These are phyloP conservation scores for Onchidella celtica DNA, from an alignment of 2,888 invertebrate genomes.

Conservation along the genomic window DNA sequence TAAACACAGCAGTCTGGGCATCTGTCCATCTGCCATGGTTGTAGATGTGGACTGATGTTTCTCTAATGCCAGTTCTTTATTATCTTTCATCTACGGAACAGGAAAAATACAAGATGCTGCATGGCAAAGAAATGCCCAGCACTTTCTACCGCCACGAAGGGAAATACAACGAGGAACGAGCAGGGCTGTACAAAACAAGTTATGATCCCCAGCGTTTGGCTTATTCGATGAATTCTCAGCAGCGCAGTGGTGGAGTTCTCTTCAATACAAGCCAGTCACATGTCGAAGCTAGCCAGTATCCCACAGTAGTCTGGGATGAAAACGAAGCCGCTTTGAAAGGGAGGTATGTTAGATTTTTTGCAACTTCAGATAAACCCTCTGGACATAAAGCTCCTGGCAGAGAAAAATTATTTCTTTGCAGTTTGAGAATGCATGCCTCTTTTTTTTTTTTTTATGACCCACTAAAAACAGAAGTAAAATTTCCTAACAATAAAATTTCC, in stretches of 20 bases:
- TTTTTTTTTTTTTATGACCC: no score
- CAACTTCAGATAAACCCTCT: no score
- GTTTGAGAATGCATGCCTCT: no score
- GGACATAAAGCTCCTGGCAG: no score
- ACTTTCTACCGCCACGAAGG: slow-evolving; percentile 78
- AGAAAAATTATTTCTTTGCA: no score
- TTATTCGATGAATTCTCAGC: slow-evolving; percentile 68
- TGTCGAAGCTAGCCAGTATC: slow-evolving; percentile 69
- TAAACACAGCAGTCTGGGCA: no score
- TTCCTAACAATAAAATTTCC: no score
- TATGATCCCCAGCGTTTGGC: slow-evolving; percentile 74
- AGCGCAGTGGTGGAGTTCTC: slow-evolving; percentile 65
- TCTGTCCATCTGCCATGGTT: no score
- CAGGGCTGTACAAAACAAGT: slow-evolving; percentile 76
- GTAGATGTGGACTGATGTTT: no score
- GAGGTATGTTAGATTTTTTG: slow-evolving; percentile 40
- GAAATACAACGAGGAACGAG: slow-evolving; percentile 75
- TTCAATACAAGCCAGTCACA: slow-evolving; percentile 71
- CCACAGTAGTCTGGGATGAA: slow-evolving; percentile 66
- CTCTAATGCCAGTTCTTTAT: no score
- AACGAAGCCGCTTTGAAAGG: slow-evolving; percentile 66
- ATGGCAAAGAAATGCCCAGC: slow-evolving; percentile 64
- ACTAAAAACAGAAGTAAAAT: no score
- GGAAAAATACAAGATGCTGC: slow-evolving; percentile 63
- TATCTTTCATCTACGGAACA: no score